phyloP scores from a whole-genome alignment of 2,888 invertebrate species.

The Stictocephala bisonia region DNA sequence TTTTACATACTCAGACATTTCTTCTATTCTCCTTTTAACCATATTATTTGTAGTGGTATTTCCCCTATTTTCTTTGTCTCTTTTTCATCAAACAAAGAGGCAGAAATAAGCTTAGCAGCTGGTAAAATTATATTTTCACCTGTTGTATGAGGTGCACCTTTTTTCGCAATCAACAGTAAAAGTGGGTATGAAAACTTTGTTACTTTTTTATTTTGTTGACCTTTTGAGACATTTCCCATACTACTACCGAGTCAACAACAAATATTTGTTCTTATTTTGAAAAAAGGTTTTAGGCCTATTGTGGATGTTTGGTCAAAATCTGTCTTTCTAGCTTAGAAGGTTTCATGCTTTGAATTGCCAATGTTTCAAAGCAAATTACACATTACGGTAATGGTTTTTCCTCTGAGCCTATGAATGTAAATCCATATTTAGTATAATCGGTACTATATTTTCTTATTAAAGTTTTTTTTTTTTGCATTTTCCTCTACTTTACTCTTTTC shows the following conservation, averaged over 20 bases:
- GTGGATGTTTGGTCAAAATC: constrained; percentile 51
- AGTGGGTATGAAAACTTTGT: constrained; percentile 56
- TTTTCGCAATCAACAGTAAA: constrained; percentile 51
- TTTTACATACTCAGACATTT: constrained; percentile 31
- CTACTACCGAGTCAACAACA: constrained; percentile 50
- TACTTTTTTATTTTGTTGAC: constrained; percentile 52
- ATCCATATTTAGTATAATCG: constrained; percentile 54
- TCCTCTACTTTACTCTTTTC: neutral
- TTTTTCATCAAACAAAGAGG: constrained; percentile 39
- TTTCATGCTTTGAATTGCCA: constrained; percentile 56
- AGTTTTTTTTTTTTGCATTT: too few relatives aligned
- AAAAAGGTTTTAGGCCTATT: neutral
- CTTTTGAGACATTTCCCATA: constrained; percentile 50
- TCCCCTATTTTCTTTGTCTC: neutral
- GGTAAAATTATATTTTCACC: constrained; percentile 45
- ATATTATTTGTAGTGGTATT: constrained; percentile 23
- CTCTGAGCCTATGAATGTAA: constrained; percentile 53
- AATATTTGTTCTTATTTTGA: constrained; percentile 23
- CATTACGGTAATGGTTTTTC: constrained; percentile 54
- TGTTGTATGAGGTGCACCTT: constrained; percentile 46
- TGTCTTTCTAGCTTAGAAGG: constrained; percentile 55
- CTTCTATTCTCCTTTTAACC: constrained; percentile 31
- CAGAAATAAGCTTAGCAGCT: constrained; percentile 30
- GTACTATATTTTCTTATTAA: neutral
- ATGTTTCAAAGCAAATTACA: constrained; percentile 55